A percentile compares a stretch with the other conserved stretches of the same genome.
These are phyloP conservation scores for Promerops cafer DNA, from an alignment of 2,113 vertebrate genomes.

Conservation along the genomic window DNA sequence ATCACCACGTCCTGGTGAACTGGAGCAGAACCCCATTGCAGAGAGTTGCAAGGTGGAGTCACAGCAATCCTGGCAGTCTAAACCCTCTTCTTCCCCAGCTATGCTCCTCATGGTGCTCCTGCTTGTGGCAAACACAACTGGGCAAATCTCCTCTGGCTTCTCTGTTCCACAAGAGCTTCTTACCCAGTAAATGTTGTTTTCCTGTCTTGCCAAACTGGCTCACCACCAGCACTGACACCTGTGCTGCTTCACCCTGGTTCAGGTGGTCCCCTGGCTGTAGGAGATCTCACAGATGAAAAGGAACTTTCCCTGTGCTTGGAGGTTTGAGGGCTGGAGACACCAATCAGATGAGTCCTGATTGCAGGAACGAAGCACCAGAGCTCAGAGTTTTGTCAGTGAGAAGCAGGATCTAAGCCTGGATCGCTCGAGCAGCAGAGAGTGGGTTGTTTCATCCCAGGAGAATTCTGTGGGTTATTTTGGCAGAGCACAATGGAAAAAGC, in stretches of 20 bases:
- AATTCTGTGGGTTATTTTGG: slow-evolving; percentile 32
- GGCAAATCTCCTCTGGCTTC: background rate
- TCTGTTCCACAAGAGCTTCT: background rate
- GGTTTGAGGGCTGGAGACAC: background rate
- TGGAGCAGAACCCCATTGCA: background rate
- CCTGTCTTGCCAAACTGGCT: background rate
- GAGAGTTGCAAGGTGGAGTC: background rate
- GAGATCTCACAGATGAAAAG: background rate
- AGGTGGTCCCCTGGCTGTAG: background rate
- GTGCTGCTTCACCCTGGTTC: background rate
- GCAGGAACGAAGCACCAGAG: background rate
- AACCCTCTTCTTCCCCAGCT: background rate
- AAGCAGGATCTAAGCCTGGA: background rate
- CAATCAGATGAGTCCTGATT: background rate
- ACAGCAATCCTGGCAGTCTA: background rate
- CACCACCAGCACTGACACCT: background rate
- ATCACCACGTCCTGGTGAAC: accelerated
- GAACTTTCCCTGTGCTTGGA: background rate
- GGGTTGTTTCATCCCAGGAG: slow-evolving; percentile 24
- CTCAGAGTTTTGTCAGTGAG: background rate
- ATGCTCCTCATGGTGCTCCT: accelerated
- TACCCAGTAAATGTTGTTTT: background rate
- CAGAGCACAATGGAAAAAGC: slow-evolving; percentile 46
- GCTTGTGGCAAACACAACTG: background rate
- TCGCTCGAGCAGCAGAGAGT: background rate